Percentiles rank a stretch among this genome's conserved stretches.
Conservation (phyloP, 2,888 invertebrate genomes). For the Acrocyrtus sp. region DNA sequence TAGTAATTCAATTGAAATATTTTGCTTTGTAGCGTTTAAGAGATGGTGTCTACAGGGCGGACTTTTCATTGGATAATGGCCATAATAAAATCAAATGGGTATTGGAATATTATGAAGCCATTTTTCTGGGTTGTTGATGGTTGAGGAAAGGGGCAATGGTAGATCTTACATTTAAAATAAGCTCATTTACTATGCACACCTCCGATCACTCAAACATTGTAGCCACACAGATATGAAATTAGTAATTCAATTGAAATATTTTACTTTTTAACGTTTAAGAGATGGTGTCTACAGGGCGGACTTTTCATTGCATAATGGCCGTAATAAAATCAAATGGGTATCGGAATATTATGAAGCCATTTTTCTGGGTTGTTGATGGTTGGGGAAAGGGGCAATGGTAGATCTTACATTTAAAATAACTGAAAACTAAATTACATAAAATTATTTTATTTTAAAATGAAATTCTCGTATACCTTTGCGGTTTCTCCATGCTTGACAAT, state of each 20-base stretch:
- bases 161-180: not conserved
- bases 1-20: no score
- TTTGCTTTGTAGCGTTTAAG: no score
- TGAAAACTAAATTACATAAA: not conserved
- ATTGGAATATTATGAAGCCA: not conserved
- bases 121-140: not conserved
- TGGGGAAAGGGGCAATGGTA: not conserved
- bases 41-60: not conserved
- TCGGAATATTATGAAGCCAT: not conserved
- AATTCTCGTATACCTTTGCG: not conserved
- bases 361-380: not conserved
- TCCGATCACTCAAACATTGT: no score
- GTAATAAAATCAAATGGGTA: not conserved
- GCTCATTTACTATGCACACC: no score
- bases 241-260: no score
- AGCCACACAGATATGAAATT: no score
- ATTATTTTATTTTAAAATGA: not conserved
- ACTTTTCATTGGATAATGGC: not conserved
- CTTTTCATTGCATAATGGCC: not conserved
- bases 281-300: not conserved
- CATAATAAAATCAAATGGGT: not conserved
- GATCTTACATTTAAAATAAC: not conserved
- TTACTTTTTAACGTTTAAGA: no score
- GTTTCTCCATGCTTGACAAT: constrained; percentile 14
- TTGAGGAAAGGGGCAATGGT: not conserved